A percentile compares a stretch with the other conserved stretches of the same genome.
These are phyloP conservation scores for Myotis brandtii DNA, from an alignment of 2,113 vertebrate species.

Conservation along the genomic window DNA sequence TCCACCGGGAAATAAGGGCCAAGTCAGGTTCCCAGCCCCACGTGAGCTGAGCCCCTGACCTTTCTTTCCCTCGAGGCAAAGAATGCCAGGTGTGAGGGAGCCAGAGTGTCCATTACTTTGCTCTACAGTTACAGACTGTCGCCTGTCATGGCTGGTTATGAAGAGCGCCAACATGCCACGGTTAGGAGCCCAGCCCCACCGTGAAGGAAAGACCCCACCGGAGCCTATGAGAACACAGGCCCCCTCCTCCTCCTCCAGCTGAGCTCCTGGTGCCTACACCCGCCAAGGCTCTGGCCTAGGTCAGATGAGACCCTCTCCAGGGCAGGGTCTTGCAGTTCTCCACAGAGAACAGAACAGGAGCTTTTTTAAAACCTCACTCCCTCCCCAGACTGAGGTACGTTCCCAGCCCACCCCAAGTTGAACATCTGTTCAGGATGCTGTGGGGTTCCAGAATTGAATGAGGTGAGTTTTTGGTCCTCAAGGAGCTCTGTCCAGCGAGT, in stretches of 20 bases:
- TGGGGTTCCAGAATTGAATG: not conserved
- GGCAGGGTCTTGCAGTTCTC: not conserved
- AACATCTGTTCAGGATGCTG: not conserved
- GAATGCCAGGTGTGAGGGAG: not conserved
- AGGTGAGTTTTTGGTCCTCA: not conserved
- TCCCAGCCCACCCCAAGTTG: not conserved
- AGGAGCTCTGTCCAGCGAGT: not conserved
- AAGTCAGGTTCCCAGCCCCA: not conserved
- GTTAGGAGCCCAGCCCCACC: not conserved
- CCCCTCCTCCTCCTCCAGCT: not conserved
- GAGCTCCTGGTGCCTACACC: not conserved
- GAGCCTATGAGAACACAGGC: not conserved
- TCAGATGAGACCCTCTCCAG: not conserved
- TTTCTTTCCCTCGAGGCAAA: not conserved
- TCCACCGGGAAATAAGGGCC: not conserved
- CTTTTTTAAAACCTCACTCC: not conserved
- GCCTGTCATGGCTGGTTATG: not conserved
- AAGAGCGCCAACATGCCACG: not conserved
- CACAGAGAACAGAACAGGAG: not conserved
- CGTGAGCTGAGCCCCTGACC: rapidly evolving
- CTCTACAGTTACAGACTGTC: not conserved
- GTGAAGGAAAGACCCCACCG: not conserved
- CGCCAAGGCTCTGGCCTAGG: not conserved
- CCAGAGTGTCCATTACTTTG: not conserved
- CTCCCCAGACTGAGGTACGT: not conserved